phyloP scores from a whole-genome alignment of 1,140 invertebrate genomes.

The Augochlora pura region DNA sequence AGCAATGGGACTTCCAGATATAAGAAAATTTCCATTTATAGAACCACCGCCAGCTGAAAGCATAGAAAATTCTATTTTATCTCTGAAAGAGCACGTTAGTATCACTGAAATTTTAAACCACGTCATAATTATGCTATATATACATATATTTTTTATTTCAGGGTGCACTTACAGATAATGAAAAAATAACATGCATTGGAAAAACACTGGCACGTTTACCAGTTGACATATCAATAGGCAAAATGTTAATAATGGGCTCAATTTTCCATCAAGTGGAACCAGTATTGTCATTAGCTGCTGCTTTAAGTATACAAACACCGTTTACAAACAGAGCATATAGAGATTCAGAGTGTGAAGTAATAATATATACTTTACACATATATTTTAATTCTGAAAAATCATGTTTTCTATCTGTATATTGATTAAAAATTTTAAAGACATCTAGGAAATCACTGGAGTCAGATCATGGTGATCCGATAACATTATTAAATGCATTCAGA shows the following conservation, averaged over 20 bases:
- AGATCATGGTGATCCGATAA: constrained; percentile 97
- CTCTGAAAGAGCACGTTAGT: constrained; percentile 92
- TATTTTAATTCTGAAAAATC: constrained; percentile 28
- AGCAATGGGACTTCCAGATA: constrained; percentile 95
- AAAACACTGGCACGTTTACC: constrained; percentile 93
- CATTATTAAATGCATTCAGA: constrained; percentile 92
- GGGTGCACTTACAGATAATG: constrained; percentile 91
- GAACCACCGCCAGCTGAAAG: constrained; percentile 91
- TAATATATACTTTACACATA: constrained; percentile 15
- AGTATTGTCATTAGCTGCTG: constrained; percentile 94
- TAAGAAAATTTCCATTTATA: constrained; percentile 96
- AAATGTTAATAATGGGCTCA: constrained; percentile 96
- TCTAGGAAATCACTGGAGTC: constrained; percentile 91
- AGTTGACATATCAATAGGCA: constrained; percentile 96
- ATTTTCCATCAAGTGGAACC: constrained; percentile 95
- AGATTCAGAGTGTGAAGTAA: constrained; percentile 90
- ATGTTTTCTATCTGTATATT: constrained; percentile 18
- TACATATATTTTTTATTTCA: constrained; percentile 74
- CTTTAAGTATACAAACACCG: constrained; percentile 95
- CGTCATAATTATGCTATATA: constrained; percentile 8
- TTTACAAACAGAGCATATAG: constrained; percentile 94
- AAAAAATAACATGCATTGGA: constrained; percentile 94
- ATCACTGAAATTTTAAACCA: constrained; percentile 27
- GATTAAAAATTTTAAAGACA: constrained; percentile 80
- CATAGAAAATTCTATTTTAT: constrained; percentile 92